Evolutionary conservation across 2,113 vertebrate species (phyloP).

Genomic region (Nematolebias whitei): DNA sequence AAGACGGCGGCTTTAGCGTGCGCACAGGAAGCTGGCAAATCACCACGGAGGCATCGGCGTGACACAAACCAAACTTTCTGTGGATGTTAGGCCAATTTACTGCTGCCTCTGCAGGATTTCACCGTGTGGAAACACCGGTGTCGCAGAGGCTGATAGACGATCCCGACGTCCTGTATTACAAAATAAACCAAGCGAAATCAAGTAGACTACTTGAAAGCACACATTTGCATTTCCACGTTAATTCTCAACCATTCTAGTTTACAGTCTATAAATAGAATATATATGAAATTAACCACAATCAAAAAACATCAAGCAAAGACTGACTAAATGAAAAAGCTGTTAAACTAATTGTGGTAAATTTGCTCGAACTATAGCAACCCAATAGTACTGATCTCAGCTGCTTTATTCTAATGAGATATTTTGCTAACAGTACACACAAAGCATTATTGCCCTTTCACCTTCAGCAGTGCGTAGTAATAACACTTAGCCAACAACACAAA

Average conservation of each 20-base stretch:
- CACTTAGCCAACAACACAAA: not conserved
- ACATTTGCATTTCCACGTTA: not conserved
- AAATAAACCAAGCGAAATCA: not conserved
- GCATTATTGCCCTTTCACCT: too few species aligned
- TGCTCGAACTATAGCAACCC: too few species aligned
- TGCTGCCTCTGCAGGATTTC: conserved; percentile 3
- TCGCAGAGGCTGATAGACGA: not conserved
- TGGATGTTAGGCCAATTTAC: conserved; percentile 17
- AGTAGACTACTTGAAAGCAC: not conserved
- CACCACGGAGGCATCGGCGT: conserved; percentile 15
- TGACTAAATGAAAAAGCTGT: too few species aligned
- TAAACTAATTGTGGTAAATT: too few species aligned
- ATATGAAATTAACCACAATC: not conserved
- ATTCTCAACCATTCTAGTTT: not conserved
- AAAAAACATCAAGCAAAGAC: too few species aligned
- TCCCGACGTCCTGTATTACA: not conserved
- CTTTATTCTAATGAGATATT: not conserved
- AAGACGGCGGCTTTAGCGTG: conserved; percentile 43
- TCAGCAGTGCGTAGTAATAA: too few species aligned
- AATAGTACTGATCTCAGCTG: too few species aligned
- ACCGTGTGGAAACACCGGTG: not conserved
- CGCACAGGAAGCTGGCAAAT: conserved; percentile 26
- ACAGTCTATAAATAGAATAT: not conserved
- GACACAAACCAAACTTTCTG: conserved; percentile 32
- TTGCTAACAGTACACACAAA: not conserved